Base-by-base conservation (phyloP, 1,140 invertebrate genomes). In the Hypsibius dujardini region DNA sequence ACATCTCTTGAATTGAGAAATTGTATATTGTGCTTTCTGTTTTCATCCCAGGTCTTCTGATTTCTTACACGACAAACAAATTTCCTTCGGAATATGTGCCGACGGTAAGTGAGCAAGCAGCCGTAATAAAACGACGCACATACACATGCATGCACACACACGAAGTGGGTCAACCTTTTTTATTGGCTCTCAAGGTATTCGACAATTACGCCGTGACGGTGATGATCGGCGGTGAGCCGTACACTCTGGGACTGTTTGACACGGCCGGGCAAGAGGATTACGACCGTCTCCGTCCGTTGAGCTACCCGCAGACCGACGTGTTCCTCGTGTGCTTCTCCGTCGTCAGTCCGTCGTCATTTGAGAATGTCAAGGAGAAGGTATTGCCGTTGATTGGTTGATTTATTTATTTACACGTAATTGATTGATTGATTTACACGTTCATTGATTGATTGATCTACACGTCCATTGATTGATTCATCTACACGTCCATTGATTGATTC, bases 81-180 rank as follows among this genome's bases (percentile, higher is more conserved):
- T 99, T 98, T 80, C 95, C 95, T 69, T 95, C 92, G 42, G 95
- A 98, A 81, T 98, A 98, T 85, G 93, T 98, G 70, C 95, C 95
- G 69, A 97, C 95, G 71, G 92, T 95, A 75, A 83, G 82, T 28
- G 28, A 28, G 28, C 28, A 28, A 28, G 28, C 28, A 28, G 28
- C 28, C 28, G 28, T 28, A 28, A 28, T 28, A 28, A 28, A 28
- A 28, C 28, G 28, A 28, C 28, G 28, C 28, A 28, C 28, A 28
- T 28, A 28, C 28, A 28, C 28, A 28, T 28, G 28, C 28, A 28
- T 28, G 28, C 28, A 28, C 28, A 28, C 28, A 28, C 28, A 28
- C 28, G 28, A 28, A 28, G 28, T 28, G 28, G 0, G 0, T 28
- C 28, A 28, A 28, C 28, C 28, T 28, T 28, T 28, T 28, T 28